Base-by-base conservation (phyloP, 2,888 invertebrate species). In the Drosophila pseudotakahashii region DNA sequence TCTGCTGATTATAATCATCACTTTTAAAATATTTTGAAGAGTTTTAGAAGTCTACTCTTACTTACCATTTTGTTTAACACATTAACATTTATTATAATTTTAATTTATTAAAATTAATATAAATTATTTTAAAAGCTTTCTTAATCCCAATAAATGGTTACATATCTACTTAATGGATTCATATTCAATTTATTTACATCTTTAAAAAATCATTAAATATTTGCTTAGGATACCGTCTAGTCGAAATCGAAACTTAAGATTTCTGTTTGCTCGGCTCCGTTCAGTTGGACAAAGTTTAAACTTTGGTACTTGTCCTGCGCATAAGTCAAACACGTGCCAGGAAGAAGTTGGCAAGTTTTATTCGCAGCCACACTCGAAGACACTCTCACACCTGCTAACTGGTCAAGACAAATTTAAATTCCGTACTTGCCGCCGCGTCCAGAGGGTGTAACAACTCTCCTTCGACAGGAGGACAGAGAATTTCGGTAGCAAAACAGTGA, bases 311-410 rank as follows among this genome's bases (percentile, higher is more conserved):
- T 83, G 78, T 63, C 53, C 51, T 63, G 51, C 58, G 68, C 77
- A 77, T 85, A 88, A 88, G 88, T 85, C 88, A 85, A 85, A 75
- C 82, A 88, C 82, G 88, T 88, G 88, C 72, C 79, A 57, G 60
- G 66, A 44, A 54, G 54, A 78, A 79, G 68, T 80, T 78, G 63
- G 54, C 52, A 50, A 79, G 77, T 58, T 73, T 78, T 72, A 45
- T 54, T 72, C 73, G 37, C 37, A 39, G 39, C 62, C 69, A 68
- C 55, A 50, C 44, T 37, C n/a, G 47, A 47, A 47, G 47, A 39
- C 45, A 47, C 58, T 48, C 59, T 14, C 58, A 69, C 81, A 85
- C 85, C 86, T 88, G 86, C 86, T 85, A 77, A 79, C 88, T 68
- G 59, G 54, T 48, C 45, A 48, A 58, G 72, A 66, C 67, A 71